These are phyloP conservation scores for Engraulis encrasicolus DNA, from an alignment of 2,113 vertebrate genomes.

Conservation along the genomic window DNA sequence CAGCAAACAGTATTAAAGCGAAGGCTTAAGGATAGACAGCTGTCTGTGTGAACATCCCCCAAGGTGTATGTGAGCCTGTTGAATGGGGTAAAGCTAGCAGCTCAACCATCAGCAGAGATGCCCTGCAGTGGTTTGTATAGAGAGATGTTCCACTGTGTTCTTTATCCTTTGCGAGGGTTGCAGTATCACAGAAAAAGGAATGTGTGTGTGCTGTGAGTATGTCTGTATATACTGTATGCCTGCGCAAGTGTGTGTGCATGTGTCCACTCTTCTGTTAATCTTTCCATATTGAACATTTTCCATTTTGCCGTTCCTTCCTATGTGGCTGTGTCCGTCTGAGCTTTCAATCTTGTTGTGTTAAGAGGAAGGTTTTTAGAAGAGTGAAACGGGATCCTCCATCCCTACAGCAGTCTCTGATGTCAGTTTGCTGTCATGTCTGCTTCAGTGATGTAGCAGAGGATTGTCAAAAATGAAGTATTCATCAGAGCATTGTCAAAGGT, in stretches of 20 bases:
- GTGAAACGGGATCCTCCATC: background rate
- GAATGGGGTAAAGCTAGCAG: too few relatives aligned
- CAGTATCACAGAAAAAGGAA: background rate
- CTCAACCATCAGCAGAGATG: too few relatives aligned
- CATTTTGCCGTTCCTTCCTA: background rate
- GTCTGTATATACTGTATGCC: too few relatives aligned
- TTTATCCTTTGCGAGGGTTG: too few relatives aligned
- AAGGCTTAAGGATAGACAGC: too few relatives aligned
- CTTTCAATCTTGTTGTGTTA: background rate
- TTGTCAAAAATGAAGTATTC: background rate
- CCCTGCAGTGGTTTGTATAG: too few relatives aligned
- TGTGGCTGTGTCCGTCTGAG: background rate
- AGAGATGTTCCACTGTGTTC: too few relatives aligned
- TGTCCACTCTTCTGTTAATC: background rate
- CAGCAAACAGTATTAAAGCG: too few relatives aligned
- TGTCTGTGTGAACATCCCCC: too few relatives aligned
- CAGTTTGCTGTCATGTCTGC: background rate
- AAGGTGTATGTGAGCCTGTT: too few relatives aligned
- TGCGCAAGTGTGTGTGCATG: background rate
- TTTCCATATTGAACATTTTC: background rate
- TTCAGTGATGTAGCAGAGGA: background rate
- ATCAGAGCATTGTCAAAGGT: too few relatives aligned
- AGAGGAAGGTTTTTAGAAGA: background rate
- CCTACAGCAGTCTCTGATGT: background rate
- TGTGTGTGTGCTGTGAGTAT: background rate